These are phyloP conservation scores for Clepsis dumicolana DNA, from an alignment of 2,888 invertebrate genomes.

Conservation along the genomic window DNA sequence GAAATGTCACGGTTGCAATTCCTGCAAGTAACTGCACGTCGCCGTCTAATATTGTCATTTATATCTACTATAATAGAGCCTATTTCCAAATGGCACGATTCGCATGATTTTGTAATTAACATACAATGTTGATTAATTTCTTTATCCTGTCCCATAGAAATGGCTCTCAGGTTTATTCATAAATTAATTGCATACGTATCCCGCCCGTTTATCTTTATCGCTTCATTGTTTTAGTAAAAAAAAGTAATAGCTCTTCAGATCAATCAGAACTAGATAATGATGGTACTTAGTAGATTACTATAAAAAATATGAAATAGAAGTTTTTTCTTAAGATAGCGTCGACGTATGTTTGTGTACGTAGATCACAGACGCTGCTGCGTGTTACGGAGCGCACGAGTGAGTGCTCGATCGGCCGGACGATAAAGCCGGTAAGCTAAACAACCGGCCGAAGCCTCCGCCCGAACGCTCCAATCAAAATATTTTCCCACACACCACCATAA, in stretches of 20 bases:
- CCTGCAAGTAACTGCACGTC: constrained; percentile 31
- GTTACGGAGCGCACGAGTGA: background rate
- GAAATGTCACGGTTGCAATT: constrained; percentile 42
- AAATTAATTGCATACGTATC: constrained; percentile 23
- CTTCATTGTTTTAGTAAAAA: constrained; percentile 24
- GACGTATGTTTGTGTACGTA: background rate
- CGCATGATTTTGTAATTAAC: constrained; percentile 23
- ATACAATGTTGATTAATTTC: constrained; percentile 37
- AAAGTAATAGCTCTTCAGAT: background rate
- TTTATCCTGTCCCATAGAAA: constrained; percentile 18
- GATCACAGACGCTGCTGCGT: background rate
- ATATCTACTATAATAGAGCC: background rate
- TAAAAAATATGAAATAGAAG: background rate
- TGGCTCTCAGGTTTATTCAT: constrained; percentile 26
- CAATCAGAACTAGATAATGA: background rate
- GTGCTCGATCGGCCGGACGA: constrained; percentile 45
- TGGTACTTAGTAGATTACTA: background rate
- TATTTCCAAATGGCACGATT: constrained; percentile 46
- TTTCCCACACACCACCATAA: constrained; percentile 84
- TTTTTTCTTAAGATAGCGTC: constrained; percentile 25
- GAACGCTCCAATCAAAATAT: constrained; percentile 75
- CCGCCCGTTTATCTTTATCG: constrained; percentile 7
- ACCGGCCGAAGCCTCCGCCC: constrained; percentile 49
- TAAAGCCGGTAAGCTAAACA: constrained; percentile 55
- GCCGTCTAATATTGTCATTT: constrained; percentile 20